These are phyloP conservation scores for Gavia stellata DNA, from an alignment of 2,113 vertebrate genomes.

Conservation along the genomic window DNA sequence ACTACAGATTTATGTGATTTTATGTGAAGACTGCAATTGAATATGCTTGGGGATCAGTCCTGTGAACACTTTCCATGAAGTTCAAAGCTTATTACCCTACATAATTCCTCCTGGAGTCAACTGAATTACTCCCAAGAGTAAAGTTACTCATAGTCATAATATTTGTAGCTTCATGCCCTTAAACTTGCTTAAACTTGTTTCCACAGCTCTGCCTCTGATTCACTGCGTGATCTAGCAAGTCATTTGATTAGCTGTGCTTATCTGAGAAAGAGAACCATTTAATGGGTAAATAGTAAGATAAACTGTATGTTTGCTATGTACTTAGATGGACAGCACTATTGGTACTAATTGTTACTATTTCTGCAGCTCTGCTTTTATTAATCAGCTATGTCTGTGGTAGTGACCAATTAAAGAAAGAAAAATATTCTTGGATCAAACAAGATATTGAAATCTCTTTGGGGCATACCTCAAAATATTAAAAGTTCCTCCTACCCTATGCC, in stretches of 20 bases:
- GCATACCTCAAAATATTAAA: not conserved
- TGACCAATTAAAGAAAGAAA: not conserved
- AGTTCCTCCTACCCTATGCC: not conserved
- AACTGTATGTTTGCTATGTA: not conserved
- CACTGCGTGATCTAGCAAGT: not conserved
- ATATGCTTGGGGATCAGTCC: not conserved
- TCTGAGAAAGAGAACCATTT: not conserved
- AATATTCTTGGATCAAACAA: not conserved
- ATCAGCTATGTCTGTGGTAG: not conserved
- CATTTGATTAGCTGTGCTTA: not conserved
- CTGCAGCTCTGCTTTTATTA: not conserved
- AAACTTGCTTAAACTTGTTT: constrained; percentile 34
- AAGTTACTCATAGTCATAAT: constrained; percentile 3
- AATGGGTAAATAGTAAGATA: not conserved
- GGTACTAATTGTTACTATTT: not conserved
- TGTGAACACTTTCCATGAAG: not conserved
- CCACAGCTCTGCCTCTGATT: not conserved
- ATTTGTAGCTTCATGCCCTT: constrained; percentile 7
- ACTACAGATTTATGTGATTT: constrained; percentile 38
- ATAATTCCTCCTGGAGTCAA: constrained; percentile 4
- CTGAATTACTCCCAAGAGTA: constrained; percentile 23
- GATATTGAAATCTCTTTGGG: not conserved
- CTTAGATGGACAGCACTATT: not conserved
- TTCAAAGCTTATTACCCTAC: constrained; percentile 38
- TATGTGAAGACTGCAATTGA: constrained; percentile 25